phyloP scores from a whole-genome alignment of 2,797 vertebrate genomes.

The Tachyglossus aculeatus region DNA sequence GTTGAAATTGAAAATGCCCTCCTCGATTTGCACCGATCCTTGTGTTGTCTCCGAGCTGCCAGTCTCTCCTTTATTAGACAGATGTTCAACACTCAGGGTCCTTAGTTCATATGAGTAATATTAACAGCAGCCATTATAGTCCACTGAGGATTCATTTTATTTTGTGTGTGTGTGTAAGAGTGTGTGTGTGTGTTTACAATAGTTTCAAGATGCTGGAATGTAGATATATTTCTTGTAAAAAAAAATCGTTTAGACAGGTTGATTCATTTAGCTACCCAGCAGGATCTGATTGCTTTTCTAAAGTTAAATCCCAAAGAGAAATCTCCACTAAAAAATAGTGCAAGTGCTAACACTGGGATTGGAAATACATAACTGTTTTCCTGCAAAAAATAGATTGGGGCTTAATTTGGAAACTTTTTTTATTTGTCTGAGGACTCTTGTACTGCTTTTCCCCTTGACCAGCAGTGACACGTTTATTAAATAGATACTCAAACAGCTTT shows the following conservation, averaged over 20 bases:
- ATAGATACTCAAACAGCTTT: background rate
- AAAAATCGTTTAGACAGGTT: conserved; percentile 65
- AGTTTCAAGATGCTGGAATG: conserved; percentile 70
- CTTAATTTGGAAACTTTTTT: conserved; percentile 5
- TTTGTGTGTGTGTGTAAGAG: conserved; percentile 36
- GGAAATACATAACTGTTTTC: conserved; percentile 22
- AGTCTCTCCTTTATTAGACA: conserved; percentile 66
- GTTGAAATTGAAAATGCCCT: conserved; percentile 52
- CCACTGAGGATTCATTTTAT: conserved; percentile 66
- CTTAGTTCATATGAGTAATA: conserved; percentile 62
- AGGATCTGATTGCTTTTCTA: conserved; percentile 63
- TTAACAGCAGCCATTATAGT: conserved; percentile 64
- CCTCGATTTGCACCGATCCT: conserved; percentile 32
- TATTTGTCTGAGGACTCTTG: background rate
- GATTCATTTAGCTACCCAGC: conserved; percentile 70
- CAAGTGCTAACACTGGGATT: conserved; percentile 14
- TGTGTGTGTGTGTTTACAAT: conserved; percentile 48
- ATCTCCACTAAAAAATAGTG: background rate
- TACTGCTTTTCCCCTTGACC: background rate
- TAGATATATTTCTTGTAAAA: conserved; percentile 55
- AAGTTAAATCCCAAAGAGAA: conserved; percentile 62
- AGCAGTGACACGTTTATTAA: background rate
- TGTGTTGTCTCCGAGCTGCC: conserved; percentile 13
- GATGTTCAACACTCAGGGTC: conserved; percentile 50
- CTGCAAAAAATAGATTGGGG: conserved; percentile 1